Conservation (phyloP, 2,888 invertebrate genomes). For the Corbicula japonica region DNA sequence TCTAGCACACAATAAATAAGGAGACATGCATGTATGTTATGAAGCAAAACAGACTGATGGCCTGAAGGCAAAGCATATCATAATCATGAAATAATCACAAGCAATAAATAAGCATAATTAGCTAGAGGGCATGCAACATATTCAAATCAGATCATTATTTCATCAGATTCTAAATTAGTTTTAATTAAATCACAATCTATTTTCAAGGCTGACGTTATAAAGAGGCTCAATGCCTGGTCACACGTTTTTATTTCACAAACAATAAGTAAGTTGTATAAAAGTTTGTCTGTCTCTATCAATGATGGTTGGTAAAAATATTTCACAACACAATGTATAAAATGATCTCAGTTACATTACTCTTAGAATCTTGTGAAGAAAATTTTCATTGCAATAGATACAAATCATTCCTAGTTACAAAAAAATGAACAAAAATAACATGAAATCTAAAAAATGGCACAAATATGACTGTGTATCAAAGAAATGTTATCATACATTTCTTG, state of each 20-base stretch:
- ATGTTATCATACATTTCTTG: conserved; percentile 15
- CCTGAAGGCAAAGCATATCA: conserved; percentile 18
- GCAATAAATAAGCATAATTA: neutral
- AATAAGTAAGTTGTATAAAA: too few species aligned
- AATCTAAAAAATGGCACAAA: conserved; percentile 10
- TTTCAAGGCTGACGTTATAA: too few species aligned
- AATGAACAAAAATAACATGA: too few species aligned
- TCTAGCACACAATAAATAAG: conserved; percentile 43
- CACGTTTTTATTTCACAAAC: too few species aligned
- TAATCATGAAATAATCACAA: conserved; percentile 11
- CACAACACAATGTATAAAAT: neutral
- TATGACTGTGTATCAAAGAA: conserved; percentile 21
- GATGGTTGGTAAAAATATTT: neutral
- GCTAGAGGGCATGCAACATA: neutral
- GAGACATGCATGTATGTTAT: conserved; percentile 11
- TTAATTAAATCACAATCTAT: too few species aligned
- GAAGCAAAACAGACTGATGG: conserved; percentile 17
- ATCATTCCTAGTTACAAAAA: neutral
- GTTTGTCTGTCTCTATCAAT: too few species aligned
- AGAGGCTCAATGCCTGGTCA: too few species aligned
- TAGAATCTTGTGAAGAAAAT: too few species aligned
- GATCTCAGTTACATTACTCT: too few species aligned
- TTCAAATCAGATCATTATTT: neutral
- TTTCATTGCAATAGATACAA: neutral
- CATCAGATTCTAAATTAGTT: too few species aligned